Conservation (phyloP, 2,113 vertebrate species). For the Nyctibius bracteatus region DNA sequence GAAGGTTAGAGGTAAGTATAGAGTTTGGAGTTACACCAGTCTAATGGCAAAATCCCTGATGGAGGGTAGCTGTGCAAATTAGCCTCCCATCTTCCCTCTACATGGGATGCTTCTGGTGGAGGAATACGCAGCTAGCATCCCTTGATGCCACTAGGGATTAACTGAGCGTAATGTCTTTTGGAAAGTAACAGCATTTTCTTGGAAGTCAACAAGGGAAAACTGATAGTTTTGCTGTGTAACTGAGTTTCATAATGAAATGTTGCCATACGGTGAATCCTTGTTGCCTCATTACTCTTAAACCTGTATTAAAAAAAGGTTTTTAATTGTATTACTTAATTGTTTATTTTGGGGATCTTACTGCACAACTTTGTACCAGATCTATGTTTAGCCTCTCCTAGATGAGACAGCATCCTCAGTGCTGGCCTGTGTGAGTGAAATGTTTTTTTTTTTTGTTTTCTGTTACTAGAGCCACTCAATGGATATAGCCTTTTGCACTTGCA, state of each 20-base stretch:
- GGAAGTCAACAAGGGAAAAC: constrained; percentile 20
- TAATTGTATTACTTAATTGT: constrained; percentile 16
- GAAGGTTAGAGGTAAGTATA: not conserved
- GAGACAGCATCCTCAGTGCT: not conserved
- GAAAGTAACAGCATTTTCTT: constrained; percentile 24
- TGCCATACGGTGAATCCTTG: not conserved
- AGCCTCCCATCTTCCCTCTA: not conserved
- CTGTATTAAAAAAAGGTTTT: constrained; percentile 19
- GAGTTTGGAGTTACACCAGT: not conserved
- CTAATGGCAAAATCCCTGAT: not conserved
- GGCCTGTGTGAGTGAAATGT: not conserved
- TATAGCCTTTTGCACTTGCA: not conserved
- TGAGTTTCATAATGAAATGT: constrained; percentile 8
- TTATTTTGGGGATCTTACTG: not conserved
- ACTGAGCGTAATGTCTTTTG: constrained; percentile 21
- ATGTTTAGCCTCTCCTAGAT: not conserved
- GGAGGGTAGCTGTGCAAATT: not conserved
- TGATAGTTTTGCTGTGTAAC: not conserved
- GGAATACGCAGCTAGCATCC: not conserved
- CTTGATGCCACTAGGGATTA: not conserved
- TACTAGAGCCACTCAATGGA: not conserved
- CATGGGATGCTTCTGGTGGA: not conserved
- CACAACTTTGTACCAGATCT: not conserved
- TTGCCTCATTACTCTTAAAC: constrained; percentile 43
- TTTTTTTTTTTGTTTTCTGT: not conserved